A percentile compares a stretch with the other conserved stretches of the same genome.
These are phyloP conservation scores for Drosophila ambigua DNA, from an alignment of 1,140 invertebrate genomes.

Conservation along the genomic window DNA sequence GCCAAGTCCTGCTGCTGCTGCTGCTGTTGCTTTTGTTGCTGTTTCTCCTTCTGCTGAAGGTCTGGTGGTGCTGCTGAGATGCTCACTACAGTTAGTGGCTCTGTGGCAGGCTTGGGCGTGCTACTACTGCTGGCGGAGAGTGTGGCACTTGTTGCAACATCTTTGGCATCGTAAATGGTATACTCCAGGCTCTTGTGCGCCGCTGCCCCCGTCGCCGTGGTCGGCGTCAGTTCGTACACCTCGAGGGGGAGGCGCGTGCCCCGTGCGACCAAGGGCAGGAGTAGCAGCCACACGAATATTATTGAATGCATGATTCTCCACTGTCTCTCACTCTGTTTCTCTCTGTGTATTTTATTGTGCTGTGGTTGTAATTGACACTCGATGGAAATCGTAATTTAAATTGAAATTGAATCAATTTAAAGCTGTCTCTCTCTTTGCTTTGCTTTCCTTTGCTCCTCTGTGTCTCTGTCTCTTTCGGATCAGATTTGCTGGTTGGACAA, in stretches of 20 bases:
- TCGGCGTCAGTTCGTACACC: constrained; percentile 78
- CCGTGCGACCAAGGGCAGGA: constrained; percentile 48
- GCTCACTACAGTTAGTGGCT: constrained; percentile 62
- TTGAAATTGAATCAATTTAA: constrained; percentile 51
- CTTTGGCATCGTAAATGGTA: constrained; percentile 73
- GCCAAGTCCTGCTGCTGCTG: constrained; percentile 30
- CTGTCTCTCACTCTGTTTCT: constrained; percentile 20
- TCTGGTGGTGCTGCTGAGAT: constrained; percentile 36
- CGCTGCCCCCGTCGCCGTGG: constrained; percentile 29
- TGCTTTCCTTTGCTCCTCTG: constrained; percentile 8
- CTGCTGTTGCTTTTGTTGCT: not conserved
- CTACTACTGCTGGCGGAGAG: constrained; percentile 9
- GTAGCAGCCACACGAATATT: constrained; percentile 43
- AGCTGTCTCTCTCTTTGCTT: constrained; percentile 31
- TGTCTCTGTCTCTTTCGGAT: too few relatives aligned
- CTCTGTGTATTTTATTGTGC: not conserved
- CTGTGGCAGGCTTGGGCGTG: constrained; percentile 20
- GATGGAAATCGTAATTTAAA: constrained; percentile 37
- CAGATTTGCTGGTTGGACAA: too few relatives aligned
- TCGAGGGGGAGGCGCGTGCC: constrained; percentile 79
- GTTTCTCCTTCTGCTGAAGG: constrained; percentile 19
- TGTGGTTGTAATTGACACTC: constrained; percentile 56
- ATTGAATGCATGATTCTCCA: constrained; percentile 36
- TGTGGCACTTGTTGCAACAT: constrained; percentile 34
- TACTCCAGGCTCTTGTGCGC: constrained; percentile 79